phyloP scores from a whole-genome alignment of 2,888 invertebrate genomes.

The Bursaphelenchus okinawaensis region DNA sequence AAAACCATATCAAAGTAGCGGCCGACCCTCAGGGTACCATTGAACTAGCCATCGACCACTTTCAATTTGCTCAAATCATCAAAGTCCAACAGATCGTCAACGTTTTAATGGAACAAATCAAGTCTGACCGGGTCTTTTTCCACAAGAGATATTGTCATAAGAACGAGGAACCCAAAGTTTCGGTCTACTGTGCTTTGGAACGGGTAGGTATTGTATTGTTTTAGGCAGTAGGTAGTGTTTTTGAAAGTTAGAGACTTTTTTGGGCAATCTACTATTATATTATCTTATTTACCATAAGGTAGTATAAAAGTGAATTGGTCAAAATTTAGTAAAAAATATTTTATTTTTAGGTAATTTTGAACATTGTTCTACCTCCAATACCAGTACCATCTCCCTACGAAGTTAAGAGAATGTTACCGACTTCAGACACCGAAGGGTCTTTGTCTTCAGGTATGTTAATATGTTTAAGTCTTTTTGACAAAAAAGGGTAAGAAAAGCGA shows the following conservation, averaged over 20 bases:
- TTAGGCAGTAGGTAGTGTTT: background rate
- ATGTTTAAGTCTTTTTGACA: background rate
- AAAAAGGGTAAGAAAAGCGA: no score
- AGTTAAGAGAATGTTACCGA: constrained; percentile 4
- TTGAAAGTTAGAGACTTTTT: no score
- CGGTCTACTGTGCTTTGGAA: background rate
- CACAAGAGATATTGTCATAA: constrained; percentile 7
- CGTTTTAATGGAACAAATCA: constrained; percentile 39
- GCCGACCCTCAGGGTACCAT: constrained; percentile 39
- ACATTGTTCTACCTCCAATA: constrained; percentile 42
- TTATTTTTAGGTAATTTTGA: constrained; percentile 33
- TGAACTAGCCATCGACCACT: constrained; percentile 49
- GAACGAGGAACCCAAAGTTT: constrained; percentile 6
- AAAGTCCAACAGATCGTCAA: constrained; percentile 24
- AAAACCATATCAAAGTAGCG: constrained; percentile 13
- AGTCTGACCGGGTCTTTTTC: constrained; percentile 41
- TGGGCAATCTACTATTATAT: no score
- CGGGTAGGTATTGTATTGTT: background rate
- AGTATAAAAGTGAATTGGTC: background rate
- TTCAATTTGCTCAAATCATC: constrained; percentile 45
- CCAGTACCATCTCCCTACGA: constrained; percentile 46
- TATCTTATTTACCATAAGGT: no score
- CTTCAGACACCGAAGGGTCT: constrained; percentile 23
- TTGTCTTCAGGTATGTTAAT: constrained; percentile 28
- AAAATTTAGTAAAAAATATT: background rate